These are phyloP conservation scores for Matsumyia berberina DNA, from an alignment of 2,888 invertebrate genomes.

Conservation along the genomic window DNA sequence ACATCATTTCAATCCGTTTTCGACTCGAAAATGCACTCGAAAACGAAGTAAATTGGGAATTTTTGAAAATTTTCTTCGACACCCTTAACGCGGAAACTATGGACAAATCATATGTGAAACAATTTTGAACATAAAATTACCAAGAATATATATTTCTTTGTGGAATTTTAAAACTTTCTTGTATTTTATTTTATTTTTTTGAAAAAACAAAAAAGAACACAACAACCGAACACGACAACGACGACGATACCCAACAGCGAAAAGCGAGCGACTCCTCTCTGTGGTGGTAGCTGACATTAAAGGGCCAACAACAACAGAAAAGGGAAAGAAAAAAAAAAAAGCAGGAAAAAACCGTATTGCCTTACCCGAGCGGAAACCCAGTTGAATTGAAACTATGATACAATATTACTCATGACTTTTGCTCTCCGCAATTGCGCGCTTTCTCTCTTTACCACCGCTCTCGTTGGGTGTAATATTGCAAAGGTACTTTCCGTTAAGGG, in stretches of 20 bases:
- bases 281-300: conserved; percentile 60
- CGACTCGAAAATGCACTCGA: conserved; percentile 64
- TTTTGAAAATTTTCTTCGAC: conserved; percentile 39
- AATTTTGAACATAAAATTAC: conserved; percentile 33
- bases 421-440: conserved; percentile 34
- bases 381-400: conserved; percentile 67
- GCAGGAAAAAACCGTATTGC: conserved; percentile 23
- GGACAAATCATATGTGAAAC: not conserved
- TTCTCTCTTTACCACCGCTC: conserved; percentile 34
- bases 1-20: conserved; percentile 35
- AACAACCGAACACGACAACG: conserved; percentile 56
- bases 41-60: conserved; percentile 35
- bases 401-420: conserved; percentile 43
- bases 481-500: conserved; percentile 5
- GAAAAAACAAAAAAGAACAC: conserved; percentile 40
- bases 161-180: conserved; percentile 27
- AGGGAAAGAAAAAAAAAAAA: not conserved
- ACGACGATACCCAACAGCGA: conserved; percentile 64
- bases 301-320: conserved; percentile 51
- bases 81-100: conserved; percentile 37
- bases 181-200: conserved; percentile 29
- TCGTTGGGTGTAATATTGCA: conserved; percentile 24
- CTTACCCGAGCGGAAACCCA: conserved; percentile 63
- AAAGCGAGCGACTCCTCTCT: conserved; percentile 72
- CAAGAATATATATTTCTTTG: conserved; percentile 18